These are phyloP conservation scores for Hystrix brachyura DNA, from an alignment of 2,113 vertebrate genomes.

Conservation along the genomic window DNA sequence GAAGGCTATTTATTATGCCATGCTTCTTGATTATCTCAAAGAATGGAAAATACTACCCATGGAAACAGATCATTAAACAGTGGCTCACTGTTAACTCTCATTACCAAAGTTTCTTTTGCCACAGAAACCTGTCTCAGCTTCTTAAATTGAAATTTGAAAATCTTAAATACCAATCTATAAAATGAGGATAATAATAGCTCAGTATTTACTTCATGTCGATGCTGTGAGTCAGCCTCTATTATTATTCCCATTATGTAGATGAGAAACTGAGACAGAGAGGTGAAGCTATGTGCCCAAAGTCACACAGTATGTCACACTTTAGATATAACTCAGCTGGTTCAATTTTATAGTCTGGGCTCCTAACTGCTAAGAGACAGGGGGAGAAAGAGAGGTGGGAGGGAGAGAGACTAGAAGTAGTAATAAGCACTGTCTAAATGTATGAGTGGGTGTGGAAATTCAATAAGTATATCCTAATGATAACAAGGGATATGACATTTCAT, in stretches of 20 bases:
- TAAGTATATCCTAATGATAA: background rate
- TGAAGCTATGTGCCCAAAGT: background rate
- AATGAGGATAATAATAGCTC: background rate
- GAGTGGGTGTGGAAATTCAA: background rate
- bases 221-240: background rate
- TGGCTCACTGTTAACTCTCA: background rate
- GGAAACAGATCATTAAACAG: background rate
- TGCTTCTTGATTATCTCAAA: slow-evolving; percentile 20
- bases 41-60: background rate
- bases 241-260: background rate
- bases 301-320: background rate
- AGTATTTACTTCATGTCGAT: background rate
- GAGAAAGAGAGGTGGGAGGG: no score
- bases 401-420: background rate
- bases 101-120: background rate
- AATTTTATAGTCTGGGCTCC: background rate
- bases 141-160: background rate
- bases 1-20: background rate
- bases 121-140: background rate
- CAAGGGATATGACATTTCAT: slow-evolving; percentile 26
- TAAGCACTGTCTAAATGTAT: background rate
- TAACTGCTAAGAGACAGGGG: background rate
- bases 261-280: slow-evolving; percentile 37
- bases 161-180: background rate
- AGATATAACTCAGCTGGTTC: background rate